A percentile compares a stretch with the other conserved stretches of the same genome.
These are phyloP conservation scores for Labeo catla DNA, from an alignment of 2,113 vertebrate species.

Conservation along the genomic window DNA sequence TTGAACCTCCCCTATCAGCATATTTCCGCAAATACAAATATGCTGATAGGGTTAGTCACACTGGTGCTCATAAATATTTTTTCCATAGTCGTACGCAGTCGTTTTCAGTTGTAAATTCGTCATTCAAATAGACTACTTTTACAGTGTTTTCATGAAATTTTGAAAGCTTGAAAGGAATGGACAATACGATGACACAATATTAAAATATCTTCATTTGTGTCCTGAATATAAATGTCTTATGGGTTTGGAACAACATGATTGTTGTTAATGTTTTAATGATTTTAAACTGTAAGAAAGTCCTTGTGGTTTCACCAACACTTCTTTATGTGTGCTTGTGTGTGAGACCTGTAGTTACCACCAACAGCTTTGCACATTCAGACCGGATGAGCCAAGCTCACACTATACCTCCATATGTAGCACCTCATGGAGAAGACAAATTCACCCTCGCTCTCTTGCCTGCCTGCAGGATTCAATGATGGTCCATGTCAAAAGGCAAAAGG, in stretches of 20 bases:
- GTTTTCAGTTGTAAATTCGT: too few species aligned
- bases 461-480: neutral
- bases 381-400: slow-evolving; percentile 52
- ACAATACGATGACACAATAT: neutral
- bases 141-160: neutral
- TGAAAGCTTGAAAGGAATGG: neutral
- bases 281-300: neutral
- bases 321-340: neutral
- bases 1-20: too few species aligned
- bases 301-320: neutral
- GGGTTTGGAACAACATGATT: neutral
- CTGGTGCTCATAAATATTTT: too few species aligned
- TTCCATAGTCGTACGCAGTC: too few species aligned
- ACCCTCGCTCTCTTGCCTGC: neutral
- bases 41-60: too few species aligned
- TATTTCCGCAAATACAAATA: too few species aligned
- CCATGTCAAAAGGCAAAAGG: neutral
- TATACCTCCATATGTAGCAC: slow-evolving; percentile 53
- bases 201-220: neutral
- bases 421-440: slow-evolving; percentile 20
- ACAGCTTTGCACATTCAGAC: slow-evolving; percentile 24
- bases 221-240: neutral
- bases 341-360: slow-evolving; percentile 6
- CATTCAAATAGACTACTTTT: neutral
- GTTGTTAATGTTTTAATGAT: neutral